Base-by-base conservation (phyloP, 2,888 invertebrate genomes). In the Branchinecta sandiegonensis region DNA sequence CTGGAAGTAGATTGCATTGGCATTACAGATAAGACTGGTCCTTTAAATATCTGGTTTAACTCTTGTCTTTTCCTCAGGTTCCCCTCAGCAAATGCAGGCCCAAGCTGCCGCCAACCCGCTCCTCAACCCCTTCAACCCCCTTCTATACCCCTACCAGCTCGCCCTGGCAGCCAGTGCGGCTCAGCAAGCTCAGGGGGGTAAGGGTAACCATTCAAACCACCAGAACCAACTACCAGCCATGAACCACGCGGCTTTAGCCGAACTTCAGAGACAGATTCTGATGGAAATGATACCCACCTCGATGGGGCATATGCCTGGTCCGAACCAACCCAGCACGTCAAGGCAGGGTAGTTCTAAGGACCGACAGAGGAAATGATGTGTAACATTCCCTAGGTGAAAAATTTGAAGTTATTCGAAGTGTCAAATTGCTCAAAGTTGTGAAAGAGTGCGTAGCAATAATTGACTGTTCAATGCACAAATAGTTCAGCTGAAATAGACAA, bases 281-380 rank as follows among this genome's bases (percentile, higher is more conserved):
- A 84, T 96, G 71, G 95, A 96, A 79, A 94, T 96, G 93, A 92
- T 95, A 76, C 92, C 93, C n/a, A n/a, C 56, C n/a, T 56, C 56
- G 17, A n/a, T 56, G 56, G 56, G 56, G n/a, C 56, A 56, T 56
- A 56, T 56, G 17, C 9, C 56, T 1, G 56, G 56, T 8, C 14
- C 14, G 56, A 56, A 56, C 17, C 56, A 56, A 56, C 56, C 56
- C 10, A 56, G 56, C 17, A 56, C 56, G n/a, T 56, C 56, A 14
- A 56, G 56, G 56, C 56, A 56, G 17, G 37, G 37, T 6, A 56
- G 56, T 56, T n/a, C 14, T 14, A 56, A 56, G 17, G 56, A 56
- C 17, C n/a, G 56, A 56, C 56, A 8, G n/a, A 56, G 56, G 17
- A 56, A 56, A 17, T 56, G 56, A 56, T 56, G 17, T 17, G 17